Percentiles rank a stretch among this genome's conserved stretches.
Evolutionary conservation across 2,888 invertebrate genomes (phyloP).

Genomic region (Cabera pusaria): DNA sequence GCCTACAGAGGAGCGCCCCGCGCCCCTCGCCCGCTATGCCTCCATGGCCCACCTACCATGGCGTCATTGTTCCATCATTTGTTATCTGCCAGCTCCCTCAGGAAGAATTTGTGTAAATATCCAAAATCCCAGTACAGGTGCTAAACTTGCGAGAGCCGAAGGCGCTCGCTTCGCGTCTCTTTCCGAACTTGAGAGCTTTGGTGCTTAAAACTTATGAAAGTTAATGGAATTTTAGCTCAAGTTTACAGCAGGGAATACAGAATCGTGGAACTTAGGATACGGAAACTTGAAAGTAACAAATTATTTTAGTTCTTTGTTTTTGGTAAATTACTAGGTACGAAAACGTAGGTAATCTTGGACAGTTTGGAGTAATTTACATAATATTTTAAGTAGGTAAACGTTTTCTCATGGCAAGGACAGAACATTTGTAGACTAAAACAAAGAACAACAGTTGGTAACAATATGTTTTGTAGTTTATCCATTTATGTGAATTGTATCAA

Average conservation of each 20-base stretch:
- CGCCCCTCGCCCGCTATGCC: slow-evolving; percentile 43
- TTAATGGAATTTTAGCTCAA: slow-evolving; percentile 32
- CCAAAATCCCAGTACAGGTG: slow-evolving; percentile 27
- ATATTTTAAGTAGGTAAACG: too few relatives aligned
- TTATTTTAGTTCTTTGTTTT: too few relatives aligned
- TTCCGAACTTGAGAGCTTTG: slow-evolving; percentile 26
- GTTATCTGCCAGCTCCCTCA: slow-evolving; percentile 54
- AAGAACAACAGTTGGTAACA: too few relatives aligned
- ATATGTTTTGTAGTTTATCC: too few relatives aligned
- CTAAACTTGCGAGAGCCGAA: slow-evolving; percentile 16
- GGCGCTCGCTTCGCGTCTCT: slow-evolving; percentile 10
- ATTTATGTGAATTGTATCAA: too few relatives aligned
- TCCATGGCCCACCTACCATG: slow-evolving; percentile 52
- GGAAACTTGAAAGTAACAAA: slow-evolving; percentile 13
- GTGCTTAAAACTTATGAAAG: slow-evolving; percentile 31
- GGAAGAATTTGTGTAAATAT: slow-evolving; percentile 39
- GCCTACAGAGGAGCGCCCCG: slow-evolving; percentile 38
- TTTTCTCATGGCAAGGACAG: too few relatives aligned
- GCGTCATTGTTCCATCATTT: slow-evolving; percentile 68
- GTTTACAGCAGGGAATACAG: slow-evolving; percentile 30
- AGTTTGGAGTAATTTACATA: too few relatives aligned
- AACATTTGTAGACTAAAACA: too few relatives aligned
- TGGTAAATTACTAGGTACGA: too few relatives aligned
- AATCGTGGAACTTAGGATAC: slow-evolving; percentile 23
- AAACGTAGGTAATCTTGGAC: too few relatives aligned